Evolutionary conservation across 2,888 invertebrate species (phyloP).

Genomic region (Gastracanthus pulcherrimus): DNA sequence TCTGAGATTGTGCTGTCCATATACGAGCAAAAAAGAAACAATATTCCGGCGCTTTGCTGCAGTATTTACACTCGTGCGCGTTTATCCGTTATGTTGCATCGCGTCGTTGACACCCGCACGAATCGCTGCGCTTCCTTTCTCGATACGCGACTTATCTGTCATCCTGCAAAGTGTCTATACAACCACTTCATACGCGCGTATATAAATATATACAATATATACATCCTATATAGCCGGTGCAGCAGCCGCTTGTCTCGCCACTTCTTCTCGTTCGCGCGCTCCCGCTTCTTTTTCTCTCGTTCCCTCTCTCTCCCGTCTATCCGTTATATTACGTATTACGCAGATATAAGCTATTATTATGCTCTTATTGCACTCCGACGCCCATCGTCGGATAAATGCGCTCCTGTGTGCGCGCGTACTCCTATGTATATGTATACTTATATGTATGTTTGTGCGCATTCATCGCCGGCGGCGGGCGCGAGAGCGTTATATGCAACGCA

Average conservation of each 20-base stretch:
- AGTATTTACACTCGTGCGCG: not conserved
- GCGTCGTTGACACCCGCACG: slow-evolving; percentile 63
- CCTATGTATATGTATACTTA: too few species aligned
- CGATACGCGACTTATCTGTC: slow-evolving; percentile 73
- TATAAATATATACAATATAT: not conserved
- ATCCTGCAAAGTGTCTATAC: slow-evolving; percentile 66
- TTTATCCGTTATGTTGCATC: slow-evolving; percentile 40
- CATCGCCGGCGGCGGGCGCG: slow-evolving; percentile 10
- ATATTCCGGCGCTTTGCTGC: not conserved
- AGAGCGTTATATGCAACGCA: not conserved
- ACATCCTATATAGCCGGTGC: not conserved
- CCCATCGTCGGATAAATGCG: slow-evolving; percentile 45
- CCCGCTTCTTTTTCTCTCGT: not conserved
- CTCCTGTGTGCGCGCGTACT: not conserved
- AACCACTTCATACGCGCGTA: not conserved
- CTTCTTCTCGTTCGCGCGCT: not conserved
- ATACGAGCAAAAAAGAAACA: not conserved
- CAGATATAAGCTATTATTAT: slow-evolving; percentile 67
- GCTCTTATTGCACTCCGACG: slow-evolving; percentile 58
- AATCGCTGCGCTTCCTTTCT: slow-evolving; percentile 68
- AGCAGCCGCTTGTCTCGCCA: not conserved
- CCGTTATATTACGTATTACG: slow-evolving; percentile 65
- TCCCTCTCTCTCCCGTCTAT: slow-evolving; percentile 23
- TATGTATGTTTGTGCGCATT: not conserved
- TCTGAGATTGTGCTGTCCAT: not conserved